A percentile compares a stretch with the other conserved stretches of the same genome.
Conservation (phyloP, 2,888 invertebrate species). For the Neoascia interrupta region DNA sequence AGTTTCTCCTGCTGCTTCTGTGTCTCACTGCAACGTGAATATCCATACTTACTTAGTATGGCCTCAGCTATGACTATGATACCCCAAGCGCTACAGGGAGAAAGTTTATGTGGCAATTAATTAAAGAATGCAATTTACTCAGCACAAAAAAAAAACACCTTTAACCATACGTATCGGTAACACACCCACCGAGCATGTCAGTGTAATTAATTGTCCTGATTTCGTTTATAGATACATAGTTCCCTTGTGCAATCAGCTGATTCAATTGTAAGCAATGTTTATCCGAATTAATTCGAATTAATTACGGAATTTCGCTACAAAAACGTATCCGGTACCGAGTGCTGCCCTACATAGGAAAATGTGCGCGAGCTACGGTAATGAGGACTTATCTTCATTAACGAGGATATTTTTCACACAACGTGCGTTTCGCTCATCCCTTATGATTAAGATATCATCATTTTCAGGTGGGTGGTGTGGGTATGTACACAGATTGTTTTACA, state of each 20-base stretch:
- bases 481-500: no score
- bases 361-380: no score
- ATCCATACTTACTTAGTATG: no score
- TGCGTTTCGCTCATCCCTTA: not conserved
- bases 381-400: no score
- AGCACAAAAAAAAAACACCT: not conserved
- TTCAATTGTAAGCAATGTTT: constrained; percentile 2
- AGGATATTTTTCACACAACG: not conserved
- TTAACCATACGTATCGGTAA: not conserved
- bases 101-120: not conserved
- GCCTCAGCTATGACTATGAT: not conserved
- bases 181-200: not conserved
- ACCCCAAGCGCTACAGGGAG: not conserved
- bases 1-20: constrained; percentile 3
- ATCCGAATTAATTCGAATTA: constrained; percentile 26
- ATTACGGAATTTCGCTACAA: not conserved
- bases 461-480: no score
- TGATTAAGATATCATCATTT: no score
- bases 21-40: no score
- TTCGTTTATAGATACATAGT: constrained; percentile 3
- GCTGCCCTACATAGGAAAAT: not conserved
- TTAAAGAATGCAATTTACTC: constrained; percentile 11
- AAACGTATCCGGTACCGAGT: not conserved
- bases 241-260: constrained; percentile 11
- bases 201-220: constrained; percentile 13